Percentiles rank a stretch among this genome's conserved stretches.
Evolutionary conservation across 2,113 vertebrate genomes (phyloP).

Genomic region (Anseranas semipalmata): DNA sequence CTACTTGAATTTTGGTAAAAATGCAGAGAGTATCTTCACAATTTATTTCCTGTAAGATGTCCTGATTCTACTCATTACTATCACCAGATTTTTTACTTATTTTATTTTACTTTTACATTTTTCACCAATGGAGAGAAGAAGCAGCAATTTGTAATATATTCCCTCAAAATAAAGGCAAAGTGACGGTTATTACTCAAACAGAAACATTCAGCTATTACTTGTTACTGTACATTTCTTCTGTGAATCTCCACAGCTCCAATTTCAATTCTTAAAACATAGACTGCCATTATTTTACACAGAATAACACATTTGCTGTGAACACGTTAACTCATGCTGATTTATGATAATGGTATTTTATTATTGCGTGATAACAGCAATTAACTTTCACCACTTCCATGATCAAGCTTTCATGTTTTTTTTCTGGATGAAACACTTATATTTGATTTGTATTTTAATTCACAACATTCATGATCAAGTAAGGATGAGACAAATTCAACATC

Average conservation of each 20-base stretch:
- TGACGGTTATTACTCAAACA: not conserved
- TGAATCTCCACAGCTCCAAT: not conserved
- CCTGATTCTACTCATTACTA: not conserved
- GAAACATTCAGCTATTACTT: not conserved
- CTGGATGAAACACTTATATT: accelerated
- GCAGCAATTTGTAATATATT: not conserved
- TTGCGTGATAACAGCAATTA: not conserved
- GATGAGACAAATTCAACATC: not conserved
- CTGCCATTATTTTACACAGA: not conserved
- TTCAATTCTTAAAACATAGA: not conserved
- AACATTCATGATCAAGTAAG: not conserved
- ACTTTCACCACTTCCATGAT: not conserved
- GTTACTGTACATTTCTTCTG: not conserved
- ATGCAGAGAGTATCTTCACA: not conserved
- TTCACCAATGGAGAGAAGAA: not conserved
- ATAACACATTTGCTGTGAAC: not conserved
- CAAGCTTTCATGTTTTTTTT: not conserved
- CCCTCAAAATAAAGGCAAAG: not conserved
- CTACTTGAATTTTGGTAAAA: not conserved
- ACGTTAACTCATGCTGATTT: not conserved
- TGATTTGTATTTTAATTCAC: not conserved
- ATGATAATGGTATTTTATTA: not conserved
- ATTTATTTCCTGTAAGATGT: not conserved
- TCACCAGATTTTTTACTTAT: not conserved
- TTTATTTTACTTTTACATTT: not conserved